These are phyloP conservation scores for Sicus ferrugineus DNA, from an alignment of 2,888 invertebrate genomes.

Conservation along the genomic window DNA sequence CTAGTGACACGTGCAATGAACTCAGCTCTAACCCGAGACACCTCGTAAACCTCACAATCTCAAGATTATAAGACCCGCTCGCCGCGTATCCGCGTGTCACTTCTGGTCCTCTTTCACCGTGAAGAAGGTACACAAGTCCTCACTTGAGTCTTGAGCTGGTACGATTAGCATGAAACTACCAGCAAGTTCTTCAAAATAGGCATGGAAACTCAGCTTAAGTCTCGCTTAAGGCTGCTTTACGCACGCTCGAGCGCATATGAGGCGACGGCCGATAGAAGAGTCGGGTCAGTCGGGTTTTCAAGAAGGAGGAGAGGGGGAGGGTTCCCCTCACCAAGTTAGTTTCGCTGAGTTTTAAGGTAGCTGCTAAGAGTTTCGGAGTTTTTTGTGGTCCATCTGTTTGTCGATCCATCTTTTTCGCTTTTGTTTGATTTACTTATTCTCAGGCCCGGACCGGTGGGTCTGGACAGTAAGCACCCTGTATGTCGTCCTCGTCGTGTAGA, in stretches of 20 bases:
- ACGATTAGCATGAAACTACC: conserved; percentile 8
- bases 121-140: not conserved
- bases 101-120: not conserved
- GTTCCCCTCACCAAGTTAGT: no score
- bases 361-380: not conserved
- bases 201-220: not conserved
- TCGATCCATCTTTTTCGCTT: not conserved
- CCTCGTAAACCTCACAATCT: conserved; percentile 12
- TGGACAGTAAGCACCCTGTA: not conserved
- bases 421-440: conserved; percentile 9
- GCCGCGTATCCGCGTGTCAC: not conserved
- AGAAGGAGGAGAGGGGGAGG: no score
- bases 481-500: not conserved
- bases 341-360: no score
- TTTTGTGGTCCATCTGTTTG: not conserved
- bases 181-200: conserved; percentile 14
- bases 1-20: conserved; percentile 34
- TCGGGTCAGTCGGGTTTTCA: no score
- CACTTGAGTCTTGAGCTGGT: not conserved
- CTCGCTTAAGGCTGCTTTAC: not conserved
- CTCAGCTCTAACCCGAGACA: conserved; percentile 19
- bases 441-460: conserved; percentile 9
- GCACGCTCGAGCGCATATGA: no score
- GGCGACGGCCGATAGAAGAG: no score
- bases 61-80: not conserved